Base-by-base conservation (phyloP, 2,888 invertebrate species). In the Ypsolopha sequella region DNA sequence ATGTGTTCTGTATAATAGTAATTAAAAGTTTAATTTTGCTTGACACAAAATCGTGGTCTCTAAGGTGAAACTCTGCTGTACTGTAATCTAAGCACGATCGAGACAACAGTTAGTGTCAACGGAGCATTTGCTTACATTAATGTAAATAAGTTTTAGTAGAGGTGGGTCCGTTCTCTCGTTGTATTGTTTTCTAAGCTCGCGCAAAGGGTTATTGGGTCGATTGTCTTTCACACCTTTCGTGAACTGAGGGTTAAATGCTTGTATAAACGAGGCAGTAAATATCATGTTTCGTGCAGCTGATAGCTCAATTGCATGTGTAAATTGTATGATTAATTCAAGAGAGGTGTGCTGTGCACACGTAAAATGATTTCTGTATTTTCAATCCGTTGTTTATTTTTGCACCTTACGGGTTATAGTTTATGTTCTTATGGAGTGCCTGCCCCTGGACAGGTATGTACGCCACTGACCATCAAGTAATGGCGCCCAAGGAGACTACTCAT, bases 401-500 rank as follows among this genome's bases (percentile, higher is more conserved):
- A 56, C 54, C 55, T 54, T 58, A 44, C 55, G 60, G 55, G 58
- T 63, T 65, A 69, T 70, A 65, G 66, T 67, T 66, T 56, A 58
- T 62, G 63, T 61, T 65, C 65, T 64, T 64, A 61, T 58, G 54
- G 57, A 55, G 55, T 57, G 14, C 13, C 36, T 58, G 58, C 62
- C 58, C 57, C 56, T 45, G 58, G 58, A 49, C 43, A 36, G 7
- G 11, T 43, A 13, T 35, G 14, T 39, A 39, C 11, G 49, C 41
- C 49, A 41, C 49, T 13, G 38, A 38, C 24, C 2, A 24, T 8
- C 48, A 39, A 41, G 49, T 39, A 51, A 38, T 41, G 41, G 34
- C 14, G 47, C 48, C 48, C 35, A 41, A 33, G 51, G 70, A 69
- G 68, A 68, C 68, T 70, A 72, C 72, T 72, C 66, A 70, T 75